phyloP scores from a whole-genome alignment of 1,140 invertebrate genomes.

The Tachypleus tridentatus region DNA sequence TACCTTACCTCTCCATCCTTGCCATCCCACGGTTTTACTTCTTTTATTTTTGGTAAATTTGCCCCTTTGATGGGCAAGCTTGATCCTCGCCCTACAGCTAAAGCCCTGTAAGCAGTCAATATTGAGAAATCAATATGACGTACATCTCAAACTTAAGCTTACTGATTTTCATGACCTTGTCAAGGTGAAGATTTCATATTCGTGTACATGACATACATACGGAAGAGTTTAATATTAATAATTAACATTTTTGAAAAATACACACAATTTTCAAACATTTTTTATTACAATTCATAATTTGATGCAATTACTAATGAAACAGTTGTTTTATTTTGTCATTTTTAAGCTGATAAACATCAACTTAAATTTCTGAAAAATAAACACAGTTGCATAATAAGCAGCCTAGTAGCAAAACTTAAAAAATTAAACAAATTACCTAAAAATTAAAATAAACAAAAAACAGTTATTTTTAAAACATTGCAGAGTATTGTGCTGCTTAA shows the following conservation, averaged over 20 bases:
- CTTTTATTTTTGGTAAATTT: constrained; percentile 61
- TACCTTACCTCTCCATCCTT: constrained; percentile 66
- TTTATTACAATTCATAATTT: too few relatives aligned
- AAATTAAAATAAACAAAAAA: constrained; percentile 12
- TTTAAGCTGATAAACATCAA: neutral
- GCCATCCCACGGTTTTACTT: constrained; percentile 83
- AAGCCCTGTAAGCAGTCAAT: constrained; percentile 50
- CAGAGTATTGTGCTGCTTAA: neutral
- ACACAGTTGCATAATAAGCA: neutral
- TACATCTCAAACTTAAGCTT: neutral
- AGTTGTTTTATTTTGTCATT: neutral
- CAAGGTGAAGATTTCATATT: neutral
- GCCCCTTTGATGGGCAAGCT: constrained; percentile 79
- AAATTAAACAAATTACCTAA: neutral
- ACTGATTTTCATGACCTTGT: too few relatives aligned
- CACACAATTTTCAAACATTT: neutral
- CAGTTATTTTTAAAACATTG: constrained; percentile 7
- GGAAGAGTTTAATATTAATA: constrained; percentile 11
- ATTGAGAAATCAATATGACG: neutral
- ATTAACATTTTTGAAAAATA: neutral
- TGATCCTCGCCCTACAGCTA: constrained; percentile 87
- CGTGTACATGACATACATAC: constrained; percentile 7
- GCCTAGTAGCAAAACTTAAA: neutral
- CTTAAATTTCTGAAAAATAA: neutral
- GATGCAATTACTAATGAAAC: too few relatives aligned